phyloP scores from a whole-genome alignment of 2,113 vertebrate species.

The Apus apus region DNA sequence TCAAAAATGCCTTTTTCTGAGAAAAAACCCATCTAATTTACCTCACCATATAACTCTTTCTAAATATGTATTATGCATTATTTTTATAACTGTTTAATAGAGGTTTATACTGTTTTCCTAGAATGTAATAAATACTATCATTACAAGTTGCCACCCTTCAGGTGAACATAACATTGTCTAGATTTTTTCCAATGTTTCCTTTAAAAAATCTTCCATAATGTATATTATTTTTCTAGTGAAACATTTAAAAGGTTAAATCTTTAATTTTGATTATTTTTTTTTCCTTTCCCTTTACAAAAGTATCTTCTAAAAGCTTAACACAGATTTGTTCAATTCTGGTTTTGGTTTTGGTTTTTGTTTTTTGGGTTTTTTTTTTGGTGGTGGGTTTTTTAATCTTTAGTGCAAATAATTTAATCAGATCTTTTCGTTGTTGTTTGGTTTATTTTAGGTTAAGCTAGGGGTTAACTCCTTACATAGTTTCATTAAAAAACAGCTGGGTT shows the following conservation, averaged over 20 bases:
- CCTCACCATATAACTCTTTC: neutral
- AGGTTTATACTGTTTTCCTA: neutral
- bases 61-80: neutral
- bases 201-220: neutral
- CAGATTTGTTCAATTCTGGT: conserved; percentile 37
- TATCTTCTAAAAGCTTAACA: neutral
- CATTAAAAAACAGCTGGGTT: conserved; percentile 22
- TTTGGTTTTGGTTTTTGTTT: too few species aligned
- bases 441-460: conserved; percentile 17
- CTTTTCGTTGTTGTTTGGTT: neutral
- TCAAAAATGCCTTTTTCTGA: neutral
- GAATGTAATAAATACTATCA: neutral
- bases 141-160: neutral
- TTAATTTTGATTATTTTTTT: neutral
- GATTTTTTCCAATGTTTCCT: neutral
- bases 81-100: neutral
- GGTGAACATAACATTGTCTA: neutral
- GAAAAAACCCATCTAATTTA: neutral
- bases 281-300: neutral
- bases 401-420: neutral
- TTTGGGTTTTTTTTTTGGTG: too few species aligned
- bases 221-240: neutral
- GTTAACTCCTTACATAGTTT: conserved; percentile 34
- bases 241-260: neutral
- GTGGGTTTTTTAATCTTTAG: conserved; percentile 4